Conservation (phyloP, 2,888 invertebrate genomes). For the Acleris cristana region DNA sequence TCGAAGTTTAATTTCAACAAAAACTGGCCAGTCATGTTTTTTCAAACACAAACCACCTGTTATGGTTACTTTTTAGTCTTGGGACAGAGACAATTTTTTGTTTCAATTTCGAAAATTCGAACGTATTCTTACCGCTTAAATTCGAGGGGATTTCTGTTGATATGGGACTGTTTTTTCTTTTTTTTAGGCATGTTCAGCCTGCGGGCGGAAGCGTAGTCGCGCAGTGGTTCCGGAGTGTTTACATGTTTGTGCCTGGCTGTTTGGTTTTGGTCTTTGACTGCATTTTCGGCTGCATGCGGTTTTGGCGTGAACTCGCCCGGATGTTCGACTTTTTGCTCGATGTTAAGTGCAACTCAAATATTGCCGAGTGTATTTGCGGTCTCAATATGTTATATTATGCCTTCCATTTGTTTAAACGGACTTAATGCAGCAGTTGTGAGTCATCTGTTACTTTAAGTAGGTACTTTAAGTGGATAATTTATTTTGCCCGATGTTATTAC, state of each 20-base stretch:
- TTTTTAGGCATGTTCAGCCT: slow-evolving; percentile 48
- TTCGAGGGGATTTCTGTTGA: slow-evolving; percentile 38
- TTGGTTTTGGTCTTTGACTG: slow-evolving; percentile 71
- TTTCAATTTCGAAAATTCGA: slow-evolving; percentile 38
- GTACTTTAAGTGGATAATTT: slow-evolving; percentile 5
- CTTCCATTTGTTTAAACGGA: slow-evolving; percentile 27
- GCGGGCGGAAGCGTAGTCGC: slow-evolving; percentile 53
- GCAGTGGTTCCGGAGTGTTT: slow-evolving; percentile 62
- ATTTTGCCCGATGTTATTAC: not conserved
- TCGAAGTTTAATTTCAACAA: slow-evolving; percentile 69
- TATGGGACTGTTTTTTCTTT: slow-evolving; percentile 37
- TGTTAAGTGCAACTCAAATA: slow-evolving; percentile 71
- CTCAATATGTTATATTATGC: slow-evolving; percentile 31
- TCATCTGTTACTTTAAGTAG: slow-evolving; percentile 12
- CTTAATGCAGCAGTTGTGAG: slow-evolving; percentile 12
- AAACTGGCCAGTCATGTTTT: slow-evolving; percentile 50
- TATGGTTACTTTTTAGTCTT: slow-evolving; percentile 49
- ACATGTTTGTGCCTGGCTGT: slow-evolving; percentile 66
- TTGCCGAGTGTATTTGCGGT: slow-evolving; percentile 53
- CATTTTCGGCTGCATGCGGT: slow-evolving; percentile 66
- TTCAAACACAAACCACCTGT: slow-evolving; percentile 61
- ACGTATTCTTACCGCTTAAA: slow-evolving; percentile 27
- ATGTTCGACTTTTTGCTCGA: slow-evolving; percentile 62
- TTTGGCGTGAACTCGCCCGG: slow-evolving; percentile 65
- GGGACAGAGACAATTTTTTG: slow-evolving; percentile 36